Evolutionary conservation across 2,797 vertebrate genomes (phyloP).

Genomic region (Phataginus tricuspis): DNA sequence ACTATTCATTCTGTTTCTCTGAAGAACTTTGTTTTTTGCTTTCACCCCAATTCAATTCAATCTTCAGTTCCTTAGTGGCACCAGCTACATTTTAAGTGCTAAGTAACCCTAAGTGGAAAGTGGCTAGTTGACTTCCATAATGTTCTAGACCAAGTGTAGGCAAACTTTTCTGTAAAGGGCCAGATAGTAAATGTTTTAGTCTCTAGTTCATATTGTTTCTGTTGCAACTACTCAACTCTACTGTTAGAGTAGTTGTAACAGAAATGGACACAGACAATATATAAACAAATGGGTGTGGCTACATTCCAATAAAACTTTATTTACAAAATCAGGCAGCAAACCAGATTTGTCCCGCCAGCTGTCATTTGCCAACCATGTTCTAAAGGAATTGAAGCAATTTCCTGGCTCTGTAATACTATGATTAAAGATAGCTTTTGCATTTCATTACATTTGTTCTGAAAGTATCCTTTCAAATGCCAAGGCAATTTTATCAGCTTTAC

Average conservation of each 20-base stretch:
- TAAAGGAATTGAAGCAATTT: neutral
- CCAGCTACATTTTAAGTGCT: neutral
- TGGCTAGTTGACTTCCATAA: neutral
- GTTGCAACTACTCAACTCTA: neutral
- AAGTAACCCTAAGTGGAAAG: neutral
- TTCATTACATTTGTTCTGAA: neutral
- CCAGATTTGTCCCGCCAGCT: neutral
- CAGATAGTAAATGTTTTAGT: neutral
- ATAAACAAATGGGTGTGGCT: neutral
- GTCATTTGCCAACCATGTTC: neutral
- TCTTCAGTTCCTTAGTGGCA: neutral
- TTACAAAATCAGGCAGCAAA: slow-evolving; percentile 16
- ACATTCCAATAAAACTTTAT: neutral
- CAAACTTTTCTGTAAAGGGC: neutral
- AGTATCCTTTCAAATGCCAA: neutral
- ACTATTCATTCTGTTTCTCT: neutral
- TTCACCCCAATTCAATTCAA: neutral
- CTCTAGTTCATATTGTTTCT: neutral
- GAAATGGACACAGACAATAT: neutral
- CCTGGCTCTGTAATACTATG: neutral
- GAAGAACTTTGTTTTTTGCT: neutral
- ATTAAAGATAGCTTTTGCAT: neutral
- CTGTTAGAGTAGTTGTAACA: neutral
- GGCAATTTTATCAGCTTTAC: neutral
- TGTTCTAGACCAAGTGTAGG: neutral